Base-by-base conservation (phyloP, 2,888 invertebrate genomes). In the Andrena praecox region DNA sequence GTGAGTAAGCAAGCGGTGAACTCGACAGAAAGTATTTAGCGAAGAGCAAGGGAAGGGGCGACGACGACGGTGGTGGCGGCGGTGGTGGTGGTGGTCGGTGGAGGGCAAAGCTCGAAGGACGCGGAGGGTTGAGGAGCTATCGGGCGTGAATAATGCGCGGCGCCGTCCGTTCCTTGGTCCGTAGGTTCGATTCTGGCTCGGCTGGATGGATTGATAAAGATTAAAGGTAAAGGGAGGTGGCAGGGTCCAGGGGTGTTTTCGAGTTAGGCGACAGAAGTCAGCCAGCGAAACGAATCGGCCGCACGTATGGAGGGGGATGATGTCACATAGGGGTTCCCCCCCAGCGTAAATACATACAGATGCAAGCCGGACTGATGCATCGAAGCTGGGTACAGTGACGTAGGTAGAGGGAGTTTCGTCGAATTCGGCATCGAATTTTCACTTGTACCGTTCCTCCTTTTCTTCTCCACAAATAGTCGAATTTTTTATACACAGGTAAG, bases 241-340 rank as follows among this genome's bases (percentile, higher is more conserved):
- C 87, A 87, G 80, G 81, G 85, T 85, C 87, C 74, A 86, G 82
- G 89, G 89, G 90, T 91, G 88, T 87, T 91, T 90, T 89, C 88
- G 91, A 93, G 90, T 91, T 90, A 92, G 93, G 93, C 93, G 93
- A 93, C 93, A 93, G 93, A 93, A 93, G 93, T 93, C 93, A 93
- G 89, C 92, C 92, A 91, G 92, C 92, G 93, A 93, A 92, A 93
- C 93, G 93, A 93, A 92, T 90, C 89, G 87, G 85, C 80, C 80
- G 84, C 79, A 77, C 81, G 83, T 77, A 74, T 83, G 86, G 87
- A 88, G 91, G 91, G 92, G 91, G 91, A 92, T 90, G 91, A 93
- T 92, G 93, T 92, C 92, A 92, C 89, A 92, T 91, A 91, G 92
- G 93, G 93, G 92, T 77, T 86, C 82, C 86, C 82, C 89, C 85